Evolutionary conservation across 2,113 vertebrate genomes (phyloP).

Genomic region (Bujurquina vittata): DNA sequence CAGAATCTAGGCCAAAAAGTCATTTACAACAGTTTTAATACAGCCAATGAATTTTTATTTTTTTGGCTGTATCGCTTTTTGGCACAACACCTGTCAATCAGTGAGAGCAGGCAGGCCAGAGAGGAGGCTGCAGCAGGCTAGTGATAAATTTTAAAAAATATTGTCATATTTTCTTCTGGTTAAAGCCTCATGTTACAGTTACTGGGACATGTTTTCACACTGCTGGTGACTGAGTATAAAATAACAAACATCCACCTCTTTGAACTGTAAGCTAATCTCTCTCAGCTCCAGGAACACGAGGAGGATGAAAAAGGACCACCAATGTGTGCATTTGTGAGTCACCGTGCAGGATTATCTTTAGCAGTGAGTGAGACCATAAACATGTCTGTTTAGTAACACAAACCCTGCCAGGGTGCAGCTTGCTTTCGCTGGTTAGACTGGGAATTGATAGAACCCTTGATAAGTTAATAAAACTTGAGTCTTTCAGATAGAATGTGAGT

Average conservation of each 20-base stretch:
- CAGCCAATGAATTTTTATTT: no score
- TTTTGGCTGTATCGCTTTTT: no score
- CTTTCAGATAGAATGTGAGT: background rate
- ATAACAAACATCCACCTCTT: conserved; percentile 45
- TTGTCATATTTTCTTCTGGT: background rate
- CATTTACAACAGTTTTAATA: no score
- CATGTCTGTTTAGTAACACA: background rate
- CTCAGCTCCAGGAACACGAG: conserved; percentile 14
- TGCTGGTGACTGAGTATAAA: conserved; percentile 8
- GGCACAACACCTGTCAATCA: no score
- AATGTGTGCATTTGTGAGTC: conserved; percentile 4
- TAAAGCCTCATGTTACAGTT: conserved; percentile 15
- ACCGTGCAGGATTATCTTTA: background rate
- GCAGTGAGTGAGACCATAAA: background rate
- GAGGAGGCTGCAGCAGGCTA: no score
- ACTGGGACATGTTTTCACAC: conserved; percentile 27
- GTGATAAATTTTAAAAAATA: no score
- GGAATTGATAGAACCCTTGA: background rate
- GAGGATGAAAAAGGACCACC: conserved; percentile 25
- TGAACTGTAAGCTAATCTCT: conserved; percentile 35
- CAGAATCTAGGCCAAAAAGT: no score
- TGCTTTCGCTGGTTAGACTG: background rate
- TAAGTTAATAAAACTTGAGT: background rate
- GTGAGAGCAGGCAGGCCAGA: no score
- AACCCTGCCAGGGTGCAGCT: background rate